Percentiles rank a stretch among this genome's conserved stretches.
Conservation (phyloP, 2,888 invertebrate species). For the Scaptomyza polygonia region DNA sequence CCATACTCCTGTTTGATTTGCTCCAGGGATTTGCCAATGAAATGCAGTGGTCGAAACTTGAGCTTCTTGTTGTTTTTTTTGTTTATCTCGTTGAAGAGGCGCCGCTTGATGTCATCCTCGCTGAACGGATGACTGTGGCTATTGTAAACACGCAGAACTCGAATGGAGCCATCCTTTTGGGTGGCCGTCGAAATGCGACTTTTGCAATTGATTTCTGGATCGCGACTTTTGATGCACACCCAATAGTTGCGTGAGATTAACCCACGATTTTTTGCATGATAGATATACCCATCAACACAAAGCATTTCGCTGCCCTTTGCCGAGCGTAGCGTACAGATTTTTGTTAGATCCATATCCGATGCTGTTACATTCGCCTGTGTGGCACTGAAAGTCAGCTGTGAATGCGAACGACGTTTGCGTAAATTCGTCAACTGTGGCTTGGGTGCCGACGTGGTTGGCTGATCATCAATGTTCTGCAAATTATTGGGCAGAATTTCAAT, state of each 20-base stretch:
- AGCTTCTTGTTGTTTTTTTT: slow-evolving; percentile 69
- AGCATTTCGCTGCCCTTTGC: slow-evolving; percentile 81
- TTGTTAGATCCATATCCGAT: slow-evolving; percentile 72
- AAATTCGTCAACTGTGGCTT: slow-evolving; percentile 63
- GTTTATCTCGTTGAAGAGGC: slow-evolving; percentile 77
- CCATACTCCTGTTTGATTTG: slow-evolving; percentile 78
- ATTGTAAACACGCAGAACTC: slow-evolving; percentile 75
- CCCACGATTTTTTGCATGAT: slow-evolving; percentile 76
- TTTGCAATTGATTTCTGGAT: slow-evolving; percentile 75
- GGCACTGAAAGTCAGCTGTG: slow-evolving; percentile 2
- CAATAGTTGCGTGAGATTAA: slow-evolving; percentile 78
- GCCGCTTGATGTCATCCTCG: slow-evolving; percentile 78
- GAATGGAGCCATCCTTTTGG: slow-evolving; percentile 70
- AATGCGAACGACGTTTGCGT: slow-evolving; percentile 41
- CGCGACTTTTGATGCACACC: slow-evolving; percentile 81
- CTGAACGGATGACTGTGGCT: slow-evolving; percentile 73
- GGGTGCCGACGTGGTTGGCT: slow-evolving; percentile 28
- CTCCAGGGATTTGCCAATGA: slow-evolving; percentile 70
- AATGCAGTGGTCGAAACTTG: slow-evolving; percentile 69
- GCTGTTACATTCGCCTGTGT: slow-evolving; percentile 7
- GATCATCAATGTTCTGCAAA: slow-evolving; percentile 21
- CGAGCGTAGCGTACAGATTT: slow-evolving; percentile 79
- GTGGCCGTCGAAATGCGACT: slow-evolving; percentile 79
- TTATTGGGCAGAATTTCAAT: slow-evolving; percentile 58
- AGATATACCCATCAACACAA: slow-evolving; percentile 80